A percentile compares a stretch with the other conserved stretches of the same genome.
These are phyloP conservation scores for Tipula confusa DNA, from an alignment of 2,888 invertebrate genomes.

Conservation along the genomic window DNA sequence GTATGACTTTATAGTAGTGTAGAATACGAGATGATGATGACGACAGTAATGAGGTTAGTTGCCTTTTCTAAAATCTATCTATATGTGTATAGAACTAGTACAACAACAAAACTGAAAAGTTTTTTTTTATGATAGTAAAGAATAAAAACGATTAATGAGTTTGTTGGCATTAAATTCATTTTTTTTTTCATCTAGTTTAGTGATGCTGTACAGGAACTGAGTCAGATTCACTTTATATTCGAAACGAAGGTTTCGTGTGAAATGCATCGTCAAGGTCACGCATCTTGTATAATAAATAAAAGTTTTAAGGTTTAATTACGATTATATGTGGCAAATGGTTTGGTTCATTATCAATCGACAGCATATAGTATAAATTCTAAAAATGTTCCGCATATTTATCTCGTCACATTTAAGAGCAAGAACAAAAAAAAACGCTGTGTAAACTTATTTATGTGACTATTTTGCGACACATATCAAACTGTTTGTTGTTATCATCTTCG, in stretches of 20 bases:
- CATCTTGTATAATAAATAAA: neutral
- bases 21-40: neutral
- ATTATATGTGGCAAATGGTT: neutral
- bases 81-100: neutral
- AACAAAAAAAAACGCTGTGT: neutral
- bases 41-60: slow-evolving; percentile 15
- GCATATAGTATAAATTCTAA: neutral
- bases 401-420: neutral
- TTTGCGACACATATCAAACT: neutral
- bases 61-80: neutral
- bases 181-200: neutral
- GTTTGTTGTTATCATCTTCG: slow-evolving; percentile 12
- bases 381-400: neutral
- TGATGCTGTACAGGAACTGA: neutral
- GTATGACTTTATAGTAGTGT: neutral
- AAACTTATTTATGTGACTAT: neutral
- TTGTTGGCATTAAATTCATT: neutral
- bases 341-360: neutral
- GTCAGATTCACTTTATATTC: neutral
- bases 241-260: neutral
- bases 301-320: neutral
- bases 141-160: slow-evolving; percentile 20
- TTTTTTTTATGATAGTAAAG: neutral
- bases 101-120: neutral
- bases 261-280: slow-evolving; percentile 3